Percentiles rank a stretch among this genome's conserved stretches.
Evolutionary conservation across 2,797 vertebrate genomes (phyloP).

Genomic region (Myripristis murdjan): DNA sequence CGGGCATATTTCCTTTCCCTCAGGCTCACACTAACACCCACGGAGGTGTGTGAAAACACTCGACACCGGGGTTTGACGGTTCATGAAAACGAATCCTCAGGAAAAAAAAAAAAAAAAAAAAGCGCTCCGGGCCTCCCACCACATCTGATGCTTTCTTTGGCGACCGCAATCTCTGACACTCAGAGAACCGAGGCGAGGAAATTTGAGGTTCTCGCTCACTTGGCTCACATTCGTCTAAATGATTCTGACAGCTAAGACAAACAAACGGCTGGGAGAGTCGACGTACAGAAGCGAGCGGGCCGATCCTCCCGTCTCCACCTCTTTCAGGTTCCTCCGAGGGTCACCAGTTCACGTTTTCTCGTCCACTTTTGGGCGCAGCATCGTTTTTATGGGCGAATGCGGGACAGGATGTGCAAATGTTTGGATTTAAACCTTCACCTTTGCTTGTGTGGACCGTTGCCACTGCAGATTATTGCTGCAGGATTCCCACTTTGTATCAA

Average conservation of each 20-base stretch:
- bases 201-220: background rate
- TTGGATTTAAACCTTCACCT: no score
- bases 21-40: background rate
- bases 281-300: background rate
- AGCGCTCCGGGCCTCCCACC: conserved; percentile 13
- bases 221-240: background rate
- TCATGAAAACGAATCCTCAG: conserved; percentile 11
- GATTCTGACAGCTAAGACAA: conserved; percentile 27
- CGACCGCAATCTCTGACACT: conserved; percentile 22
- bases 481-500: no score
- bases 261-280: conserved; percentile 1
- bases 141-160: conserved; percentile 23
- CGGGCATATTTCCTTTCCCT: background rate
- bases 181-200: conserved; percentile 18
- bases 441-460: background rate
- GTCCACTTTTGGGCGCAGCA: background rate
- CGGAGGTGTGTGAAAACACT: conserved; percentile 28
- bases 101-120: no score
- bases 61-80: background rate
- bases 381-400: no score
- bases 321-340: background rate
- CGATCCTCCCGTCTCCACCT: background rate
- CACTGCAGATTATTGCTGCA: no score
- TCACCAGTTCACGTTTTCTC: conserved; percentile 25
- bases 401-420: no score